A percentile compares a stretch with the other conserved stretches of the same genome.
Conservation (phyloP, 64 coral and sea anemone species). For the Acropora tenuis region DNA sequence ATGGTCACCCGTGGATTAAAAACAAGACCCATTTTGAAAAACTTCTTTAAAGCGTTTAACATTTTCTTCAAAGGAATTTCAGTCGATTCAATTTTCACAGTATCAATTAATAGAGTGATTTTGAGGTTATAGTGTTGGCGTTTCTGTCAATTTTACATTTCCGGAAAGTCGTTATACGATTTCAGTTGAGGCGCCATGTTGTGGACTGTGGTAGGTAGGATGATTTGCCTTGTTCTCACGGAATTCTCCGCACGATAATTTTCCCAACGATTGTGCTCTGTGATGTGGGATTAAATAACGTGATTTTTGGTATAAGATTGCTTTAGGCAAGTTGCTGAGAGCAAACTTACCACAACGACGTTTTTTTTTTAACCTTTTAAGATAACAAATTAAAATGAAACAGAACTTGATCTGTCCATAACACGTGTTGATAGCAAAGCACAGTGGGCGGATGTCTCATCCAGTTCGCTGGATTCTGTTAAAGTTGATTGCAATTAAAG, state of each 20-base stretch:
- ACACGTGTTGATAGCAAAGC: no score
- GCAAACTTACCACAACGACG: neutral
- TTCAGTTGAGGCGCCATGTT: conserved; percentile 26
- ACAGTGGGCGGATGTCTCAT: no score
- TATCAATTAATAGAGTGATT: neutral
- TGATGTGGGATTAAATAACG: neutral
- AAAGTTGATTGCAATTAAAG: no score
- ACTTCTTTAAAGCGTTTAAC: neutral
- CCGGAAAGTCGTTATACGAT: neutral
- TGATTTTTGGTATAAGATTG: neutral
- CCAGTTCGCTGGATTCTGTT: no score
- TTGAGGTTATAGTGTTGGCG: neutral
- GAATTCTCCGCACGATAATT: neutral
- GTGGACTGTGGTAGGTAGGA: neutral
- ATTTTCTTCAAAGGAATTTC: conserved; percentile 43
- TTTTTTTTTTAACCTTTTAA: no score
- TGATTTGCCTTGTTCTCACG: neutral
- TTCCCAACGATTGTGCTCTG: neutral
- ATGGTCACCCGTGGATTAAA: neutral
- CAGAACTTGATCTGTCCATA: no score
- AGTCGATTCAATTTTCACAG: neutral
- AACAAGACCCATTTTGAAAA: neutral
- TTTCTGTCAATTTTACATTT: conserved; percentile 19
- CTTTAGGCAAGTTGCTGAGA: neutral
- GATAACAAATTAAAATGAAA: no score